Evolutionary conservation across 2,797 vertebrate species (phyloP), one percentile per base, ranked within the genome.

Genomic region (Helarctos malayanus): DNA sequence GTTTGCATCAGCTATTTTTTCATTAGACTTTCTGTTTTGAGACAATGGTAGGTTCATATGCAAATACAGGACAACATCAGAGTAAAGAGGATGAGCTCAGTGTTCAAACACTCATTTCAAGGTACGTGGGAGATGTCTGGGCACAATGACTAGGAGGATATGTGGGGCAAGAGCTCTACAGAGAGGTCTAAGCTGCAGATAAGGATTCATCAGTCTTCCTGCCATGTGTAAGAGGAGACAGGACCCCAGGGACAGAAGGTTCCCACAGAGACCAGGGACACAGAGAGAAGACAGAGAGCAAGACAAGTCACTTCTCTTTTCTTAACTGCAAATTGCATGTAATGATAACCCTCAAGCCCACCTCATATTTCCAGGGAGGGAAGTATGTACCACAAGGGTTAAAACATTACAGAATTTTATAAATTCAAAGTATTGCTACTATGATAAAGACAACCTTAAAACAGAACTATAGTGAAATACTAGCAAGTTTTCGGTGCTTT

Each of bases 341-440:
- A 86, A 75, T 73, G 23, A 81, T 63, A 73, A 52, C 29, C n/a
- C 91, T 52, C 23, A n/a, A 79, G 2, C 23, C 14, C 25, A 56
- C 19, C 10, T 82, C 5, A 15, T 49, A 29, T 91, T 75, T 69
- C 52, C 2, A 13, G 6, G 5, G n/a, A 1, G n/a, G 3, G 10
- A 3, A 21, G 35, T 56, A 56, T 52, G 7, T 6, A 56, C 5
- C 4, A n/a, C 0, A 75, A 49, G 12, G 27, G 12, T 76, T 85
- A 92, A 94, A 87, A 83, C 21, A 38, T 68, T 71, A 38, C 57
- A 94, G 71, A 81, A 73, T 52, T 92, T 94, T 73, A 35, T 45
- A 82, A 93, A 83, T 80, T 94, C 69, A 79, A 95, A 83, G 3
- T 61, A 84, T 89, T 83, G 54, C 27, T 87, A 49, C 52, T 78